A percentile compares a stretch with the other conserved stretches of the same genome.
Conservation (phyloP, 2,888 invertebrate genomes). For the Mesochorus sp. region DNA sequence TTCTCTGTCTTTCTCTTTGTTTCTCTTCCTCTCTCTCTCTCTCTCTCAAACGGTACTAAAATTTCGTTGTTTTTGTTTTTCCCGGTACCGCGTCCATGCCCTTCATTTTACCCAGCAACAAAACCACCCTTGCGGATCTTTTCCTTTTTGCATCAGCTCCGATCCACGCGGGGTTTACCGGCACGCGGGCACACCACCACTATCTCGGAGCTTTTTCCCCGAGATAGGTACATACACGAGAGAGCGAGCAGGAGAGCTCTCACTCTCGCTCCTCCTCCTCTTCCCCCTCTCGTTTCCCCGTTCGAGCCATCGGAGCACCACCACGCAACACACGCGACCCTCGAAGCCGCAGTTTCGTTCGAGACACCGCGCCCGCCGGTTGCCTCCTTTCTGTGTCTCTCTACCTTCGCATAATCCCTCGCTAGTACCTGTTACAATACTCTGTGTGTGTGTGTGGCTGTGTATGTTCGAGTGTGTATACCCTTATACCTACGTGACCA, state of each 20-base stretch:
- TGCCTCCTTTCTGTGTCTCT: slow-evolving; percentile 18
- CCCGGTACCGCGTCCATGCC: neutral
- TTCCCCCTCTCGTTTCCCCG: slow-evolving; percentile 25
- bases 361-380: slow-evolving; percentile 59
- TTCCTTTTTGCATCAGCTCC: slow-evolving; percentile 5
- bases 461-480: no score
- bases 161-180: slow-evolving; percentile 7
- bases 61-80: neutral
- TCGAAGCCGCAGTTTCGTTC: slow-evolving; percentile 58
- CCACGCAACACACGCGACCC: slow-evolving; percentile 53
- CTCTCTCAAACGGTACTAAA: neutral
- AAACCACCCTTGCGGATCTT: neutral
- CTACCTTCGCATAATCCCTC: slow-evolving; percentile 13
- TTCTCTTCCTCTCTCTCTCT: neutral
- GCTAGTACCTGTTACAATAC: neutral
- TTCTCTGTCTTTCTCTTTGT: neutral
- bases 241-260: neutral
- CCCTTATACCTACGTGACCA: no score
- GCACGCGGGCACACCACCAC: slow-evolving; percentile 25
- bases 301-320: neutral
- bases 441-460: no score
- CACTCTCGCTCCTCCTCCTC: neutral
- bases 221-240: neutral
- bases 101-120: neutral
- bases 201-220: slow-evolving; percentile 16